Evolutionary conservation across 2,113 vertebrate genomes (phyloP), one percentile per base, ranked within the genome.

Genomic region (Cololabis saira): DNA sequence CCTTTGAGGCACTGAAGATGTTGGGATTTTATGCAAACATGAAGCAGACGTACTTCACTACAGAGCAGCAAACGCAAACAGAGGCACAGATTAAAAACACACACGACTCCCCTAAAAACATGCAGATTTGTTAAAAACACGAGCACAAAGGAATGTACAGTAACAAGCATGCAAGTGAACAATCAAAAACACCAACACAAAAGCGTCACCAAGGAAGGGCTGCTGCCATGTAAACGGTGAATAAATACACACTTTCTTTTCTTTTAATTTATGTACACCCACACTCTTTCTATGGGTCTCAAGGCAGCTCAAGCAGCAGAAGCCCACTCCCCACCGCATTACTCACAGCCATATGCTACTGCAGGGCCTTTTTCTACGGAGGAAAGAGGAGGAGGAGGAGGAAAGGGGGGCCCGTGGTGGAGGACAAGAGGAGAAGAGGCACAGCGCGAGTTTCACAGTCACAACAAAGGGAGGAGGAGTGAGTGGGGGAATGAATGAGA

Each of bases 341-440:
- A 91, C 68, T 91, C 88, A 87, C 58, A 72, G 65, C 67, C 81
- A 76, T 84, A 87, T 76, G 78, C 85, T 66, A 74, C 89, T 80
- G 84, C 71, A 67, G 79, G 82, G 85, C 52, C 76, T 51, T 71
- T n/a, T 83, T 81, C 79, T 86, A 87, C 49, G 68, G 53, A 70
- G 67, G 63, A 79, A 58, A 65, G 68, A 54, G 76, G 62, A 60
- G 53, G 71, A 71, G 56, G 74, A 70, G 59, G 67, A 60, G 4
- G 67, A 52, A 64, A 72, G 12, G 77, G 67, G 69, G 58, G 78
- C 18, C 61, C 74, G 59, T 4, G 52, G 13, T 67, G 63, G 76
- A 73, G 61, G 68, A 89, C 67, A 63, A 56, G 65, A 56, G 68
- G 69, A 67, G 75, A 80, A 64, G 77, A 81, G 64, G 67, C 65